Conservation (phyloP, 2,888 invertebrate species). For the Anodontia alba region DNA sequence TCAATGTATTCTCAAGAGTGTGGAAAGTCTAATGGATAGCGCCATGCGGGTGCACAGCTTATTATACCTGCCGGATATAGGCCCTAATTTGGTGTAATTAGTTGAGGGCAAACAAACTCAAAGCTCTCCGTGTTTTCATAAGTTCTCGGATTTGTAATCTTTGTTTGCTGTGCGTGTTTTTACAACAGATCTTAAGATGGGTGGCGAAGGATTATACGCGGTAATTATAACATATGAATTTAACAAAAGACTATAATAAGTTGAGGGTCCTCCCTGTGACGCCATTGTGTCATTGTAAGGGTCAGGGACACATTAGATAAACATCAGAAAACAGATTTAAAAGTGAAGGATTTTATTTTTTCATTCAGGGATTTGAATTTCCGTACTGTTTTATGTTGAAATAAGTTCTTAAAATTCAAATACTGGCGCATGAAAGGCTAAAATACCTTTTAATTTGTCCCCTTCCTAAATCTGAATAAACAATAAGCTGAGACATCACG, state of each 20-base stretch:
- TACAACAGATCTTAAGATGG: slow-evolving; percentile 1
- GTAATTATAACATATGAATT: not conserved
- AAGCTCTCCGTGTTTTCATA: not conserved
- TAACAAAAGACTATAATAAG: slow-evolving; percentile 3
- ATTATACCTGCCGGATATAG: slow-evolving; percentile 17
- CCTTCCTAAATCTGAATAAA: too few relatives aligned
- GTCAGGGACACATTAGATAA: slow-evolving; percentile 9
- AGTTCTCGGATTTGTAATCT: slow-evolving; percentile 7
- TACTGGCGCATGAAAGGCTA: not conserved
- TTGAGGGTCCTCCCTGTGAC: not conserved
- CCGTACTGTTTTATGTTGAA: not conserved
- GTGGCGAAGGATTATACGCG: not conserved
- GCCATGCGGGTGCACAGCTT: slow-evolving; percentile 1
- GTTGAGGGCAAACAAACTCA: not conserved
- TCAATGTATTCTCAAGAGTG: not conserved
- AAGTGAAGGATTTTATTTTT: not conserved
- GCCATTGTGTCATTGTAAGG: not conserved
- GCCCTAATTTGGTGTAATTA: slow-evolving; percentile 12
- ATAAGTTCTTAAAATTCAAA: not conserved
- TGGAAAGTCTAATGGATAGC: not conserved
- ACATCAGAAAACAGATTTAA: slow-evolving; percentile 5
- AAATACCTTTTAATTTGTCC: too few relatives aligned
- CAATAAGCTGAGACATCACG: too few relatives aligned
- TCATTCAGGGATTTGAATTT: not conserved
- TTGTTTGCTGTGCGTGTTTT: slow-evolving; percentile 14